Percentiles rank a stretch among this genome's conserved stretches.
phyloP scores from a whole-genome alignment of 2,888 invertebrate genomes.

The Conistra vaccinii region DNA sequence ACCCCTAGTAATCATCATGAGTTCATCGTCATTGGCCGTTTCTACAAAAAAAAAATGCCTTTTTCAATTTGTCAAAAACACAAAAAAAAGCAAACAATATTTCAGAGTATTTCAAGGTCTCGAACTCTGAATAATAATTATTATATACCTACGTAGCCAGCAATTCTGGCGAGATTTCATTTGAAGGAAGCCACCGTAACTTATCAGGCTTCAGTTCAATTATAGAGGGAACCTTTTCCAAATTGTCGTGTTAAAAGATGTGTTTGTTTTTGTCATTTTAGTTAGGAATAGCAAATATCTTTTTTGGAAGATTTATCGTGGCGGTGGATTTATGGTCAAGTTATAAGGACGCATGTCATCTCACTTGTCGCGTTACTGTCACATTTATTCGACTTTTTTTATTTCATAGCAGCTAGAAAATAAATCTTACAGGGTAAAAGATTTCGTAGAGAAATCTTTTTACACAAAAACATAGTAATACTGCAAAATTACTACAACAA shows the following conservation, averaged over 20 bases:
- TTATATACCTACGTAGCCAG: conserved; percentile 34
- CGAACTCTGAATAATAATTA: conserved; percentile 16
- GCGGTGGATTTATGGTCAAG: background rate
- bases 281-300: background rate
- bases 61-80: background rate
- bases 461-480: too few species aligned
- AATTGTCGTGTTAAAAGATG: conserved; percentile 5
- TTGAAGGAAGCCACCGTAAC: conserved; percentile 52
- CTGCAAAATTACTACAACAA: too few species aligned
- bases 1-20: too few species aligned
- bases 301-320: background rate
- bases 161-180: conserved; percentile 54
- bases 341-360: background rate
- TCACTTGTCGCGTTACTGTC: background rate
- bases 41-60: background rate
- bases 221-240: conserved; percentile 48
- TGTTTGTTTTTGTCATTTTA: conserved; percentile 19
- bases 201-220: conserved; percentile 60
- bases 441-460: background rate
- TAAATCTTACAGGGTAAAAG: background rate
- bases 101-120: conserved; percentile 29
- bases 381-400: background rate
- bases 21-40: background rate
- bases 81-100: background rate
- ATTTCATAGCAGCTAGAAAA: background rate